These are phyloP conservation scores for Latrodectus elegans DNA, from an alignment of 2,888 invertebrate genomes.

Conservation along the genomic window DNA sequence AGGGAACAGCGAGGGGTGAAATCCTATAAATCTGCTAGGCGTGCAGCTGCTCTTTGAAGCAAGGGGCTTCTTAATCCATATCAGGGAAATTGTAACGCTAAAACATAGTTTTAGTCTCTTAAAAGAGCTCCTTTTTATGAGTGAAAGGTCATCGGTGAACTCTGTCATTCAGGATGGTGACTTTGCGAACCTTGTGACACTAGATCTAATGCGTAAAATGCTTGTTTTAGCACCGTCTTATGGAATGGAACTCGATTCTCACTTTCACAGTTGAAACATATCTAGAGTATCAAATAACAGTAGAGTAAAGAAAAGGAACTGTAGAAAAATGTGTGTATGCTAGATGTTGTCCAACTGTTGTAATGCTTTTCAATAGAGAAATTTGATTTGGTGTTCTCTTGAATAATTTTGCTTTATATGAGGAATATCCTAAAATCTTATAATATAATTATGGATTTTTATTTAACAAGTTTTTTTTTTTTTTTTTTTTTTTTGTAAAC, in stretches of 20 bases:
- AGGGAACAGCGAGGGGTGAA: not conserved
- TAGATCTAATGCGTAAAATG: not conserved
- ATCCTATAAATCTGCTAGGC: constrained; percentile 7
- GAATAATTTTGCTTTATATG: too few species aligned
- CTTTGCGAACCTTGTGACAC: not conserved
- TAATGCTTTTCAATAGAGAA: not conserved
- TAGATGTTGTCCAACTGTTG: not conserved
- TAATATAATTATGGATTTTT: too few species aligned
- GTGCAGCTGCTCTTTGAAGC: constrained; percentile 30
- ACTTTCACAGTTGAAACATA: not conserved
- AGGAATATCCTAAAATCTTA: too few species aligned
- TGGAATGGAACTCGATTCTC: too few species aligned
- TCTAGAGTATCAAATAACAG: not conserved
- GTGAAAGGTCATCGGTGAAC: not conserved
- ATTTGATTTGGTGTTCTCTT: not conserved
- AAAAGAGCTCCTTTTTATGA: constrained; percentile 40
- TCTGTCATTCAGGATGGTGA: not conserved
- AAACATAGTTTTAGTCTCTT: constrained; percentile 26
- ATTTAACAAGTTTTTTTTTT: too few species aligned
- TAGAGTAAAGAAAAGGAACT: not conserved
- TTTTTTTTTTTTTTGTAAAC: too few species aligned
- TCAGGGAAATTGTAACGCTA: constrained; percentile 43
- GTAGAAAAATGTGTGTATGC: constrained; percentile 4
- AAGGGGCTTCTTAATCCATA: constrained; percentile 11
- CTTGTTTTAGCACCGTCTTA: not conserved